phyloP scores from a whole-genome alignment of 92 coral and sea anemone genomes.

The Paragorgia papillata region DNA sequence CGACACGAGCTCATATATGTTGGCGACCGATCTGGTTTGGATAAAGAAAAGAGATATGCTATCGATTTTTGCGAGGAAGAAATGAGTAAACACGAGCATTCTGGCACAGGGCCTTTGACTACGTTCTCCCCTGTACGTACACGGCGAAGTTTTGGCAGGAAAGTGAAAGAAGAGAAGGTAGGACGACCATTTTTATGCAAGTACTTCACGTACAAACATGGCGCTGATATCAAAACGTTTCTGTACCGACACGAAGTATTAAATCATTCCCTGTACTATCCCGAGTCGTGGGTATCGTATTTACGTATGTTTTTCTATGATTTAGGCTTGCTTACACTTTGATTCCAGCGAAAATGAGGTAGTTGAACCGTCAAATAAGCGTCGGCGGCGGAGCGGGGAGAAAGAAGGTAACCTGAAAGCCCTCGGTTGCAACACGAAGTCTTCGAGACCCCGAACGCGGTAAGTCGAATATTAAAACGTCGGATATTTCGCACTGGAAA shows the following conservation, averaged over 20 bases:
- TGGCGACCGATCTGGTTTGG: neutral
- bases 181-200: neutral
- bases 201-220: neutral
- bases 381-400: neutral
- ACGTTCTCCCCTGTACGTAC: conserved; percentile 33
- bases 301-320: neutral
- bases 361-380: conserved; percentile 22
- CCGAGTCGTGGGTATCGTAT: neutral
- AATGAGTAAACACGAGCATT: neutral
- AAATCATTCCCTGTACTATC: neutral
- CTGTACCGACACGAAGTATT: neutral
- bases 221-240: neutral
- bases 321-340: conserved; percentile 14
- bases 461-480: neutral
- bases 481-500: neutral
- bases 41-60: neutral
- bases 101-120: neutral
- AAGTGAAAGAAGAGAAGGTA: conserved; percentile 21
- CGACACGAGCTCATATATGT: neutral
- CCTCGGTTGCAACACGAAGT: neutral
- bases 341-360: conserved; percentile 37
- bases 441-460: conserved; percentile 40
- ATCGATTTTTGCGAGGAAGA: neutral
- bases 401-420: too few species aligned
- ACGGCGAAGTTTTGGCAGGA: conserved; percentile 10